Conservation (phyloP, 2,888 invertebrate genomes). For the Beris morrisii region DNA sequence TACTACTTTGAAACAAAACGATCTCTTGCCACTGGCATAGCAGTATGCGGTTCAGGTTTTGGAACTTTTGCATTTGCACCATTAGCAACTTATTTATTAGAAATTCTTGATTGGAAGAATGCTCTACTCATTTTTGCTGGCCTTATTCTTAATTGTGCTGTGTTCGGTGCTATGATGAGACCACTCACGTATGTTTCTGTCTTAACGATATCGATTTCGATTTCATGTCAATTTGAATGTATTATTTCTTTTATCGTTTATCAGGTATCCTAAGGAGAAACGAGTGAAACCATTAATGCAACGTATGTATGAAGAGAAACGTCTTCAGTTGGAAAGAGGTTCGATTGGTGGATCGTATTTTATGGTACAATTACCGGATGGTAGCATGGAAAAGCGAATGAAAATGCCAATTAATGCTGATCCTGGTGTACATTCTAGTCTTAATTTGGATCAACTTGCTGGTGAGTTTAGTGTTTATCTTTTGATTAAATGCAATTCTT, state of each 20-base stretch:
- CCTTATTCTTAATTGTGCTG: constrained; percentile 85
- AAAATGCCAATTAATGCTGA: constrained; percentile 91
- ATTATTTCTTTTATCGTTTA: background rate
- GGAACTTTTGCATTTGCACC: constrained; percentile 97
- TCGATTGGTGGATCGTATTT: constrained; percentile 87
- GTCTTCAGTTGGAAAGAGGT: constrained; percentile 86
- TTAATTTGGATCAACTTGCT: constrained; percentile 82
- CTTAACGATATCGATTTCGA: background rate
- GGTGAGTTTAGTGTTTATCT: constrained; percentile 42
- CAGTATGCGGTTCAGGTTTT: constrained; percentile 94
- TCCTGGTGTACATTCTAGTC: constrained; percentile 90
- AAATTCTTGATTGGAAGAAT: constrained; percentile 83
- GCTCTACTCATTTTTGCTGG: constrained; percentile 91
- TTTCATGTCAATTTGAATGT: background rate
- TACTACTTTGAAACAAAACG: constrained; percentile 96
- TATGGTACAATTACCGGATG: constrained; percentile 84
- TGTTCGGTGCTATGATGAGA: constrained; percentile 69
- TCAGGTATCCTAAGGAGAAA: constrained; percentile 54
- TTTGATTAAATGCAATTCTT: background rate
- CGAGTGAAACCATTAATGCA: constrained; percentile 77
- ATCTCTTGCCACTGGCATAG: constrained; percentile 91
- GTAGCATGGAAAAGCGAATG: constrained; percentile 84
- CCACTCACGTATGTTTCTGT: constrained; percentile 47
- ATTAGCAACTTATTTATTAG: constrained; percentile 76
- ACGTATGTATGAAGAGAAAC: constrained; percentile 90